Conservation (phyloP, 2,113 vertebrate genomes). For the Boleophthalmus pectinirostris region DNA sequence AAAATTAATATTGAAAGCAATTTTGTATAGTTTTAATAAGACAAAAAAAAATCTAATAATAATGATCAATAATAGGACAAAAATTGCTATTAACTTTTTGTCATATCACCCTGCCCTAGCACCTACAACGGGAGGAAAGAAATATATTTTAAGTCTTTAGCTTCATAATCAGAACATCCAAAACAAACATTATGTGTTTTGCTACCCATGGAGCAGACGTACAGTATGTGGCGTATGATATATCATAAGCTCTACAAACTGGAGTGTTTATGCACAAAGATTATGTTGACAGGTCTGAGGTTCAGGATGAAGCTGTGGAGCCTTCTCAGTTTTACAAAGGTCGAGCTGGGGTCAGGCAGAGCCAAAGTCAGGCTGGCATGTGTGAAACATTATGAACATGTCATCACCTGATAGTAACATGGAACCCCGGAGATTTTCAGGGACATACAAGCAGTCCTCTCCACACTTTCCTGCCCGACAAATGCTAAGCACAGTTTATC, state of each 20-base stretch:
- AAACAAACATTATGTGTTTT: not conserved
- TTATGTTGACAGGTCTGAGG: conserved; percentile 35
- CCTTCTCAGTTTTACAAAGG: conserved; percentile 25
- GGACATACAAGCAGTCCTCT: conserved; percentile 23
- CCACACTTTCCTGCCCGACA: conserved; percentile 17
- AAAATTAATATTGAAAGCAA: no score
- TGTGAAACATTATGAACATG: conserved; percentile 57
- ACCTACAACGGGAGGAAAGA: not conserved
- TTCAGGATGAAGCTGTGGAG: conserved; percentile 21
- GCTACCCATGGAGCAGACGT: not conserved
- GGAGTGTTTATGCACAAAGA: conserved; percentile 30
- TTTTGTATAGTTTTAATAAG: no score
- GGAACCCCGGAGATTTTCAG: conserved; percentile 33
- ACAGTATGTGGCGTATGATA: not conserved
- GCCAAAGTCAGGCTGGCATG: conserved; percentile 27
- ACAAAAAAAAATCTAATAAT: no score
- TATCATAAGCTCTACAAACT: conserved; percentile 10
- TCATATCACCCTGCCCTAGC: not conserved
- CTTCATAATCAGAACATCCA: not conserved
- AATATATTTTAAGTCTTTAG: not conserved
- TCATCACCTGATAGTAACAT: conserved; percentile 42
- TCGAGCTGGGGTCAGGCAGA: conserved; percentile 14
- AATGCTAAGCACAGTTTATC: conserved; percentile 16
- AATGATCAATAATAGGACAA: no score
- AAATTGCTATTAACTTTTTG: no score